Conservation (phyloP, 2,113 vertebrate species). For the Syngnathus floridae region DNA sequence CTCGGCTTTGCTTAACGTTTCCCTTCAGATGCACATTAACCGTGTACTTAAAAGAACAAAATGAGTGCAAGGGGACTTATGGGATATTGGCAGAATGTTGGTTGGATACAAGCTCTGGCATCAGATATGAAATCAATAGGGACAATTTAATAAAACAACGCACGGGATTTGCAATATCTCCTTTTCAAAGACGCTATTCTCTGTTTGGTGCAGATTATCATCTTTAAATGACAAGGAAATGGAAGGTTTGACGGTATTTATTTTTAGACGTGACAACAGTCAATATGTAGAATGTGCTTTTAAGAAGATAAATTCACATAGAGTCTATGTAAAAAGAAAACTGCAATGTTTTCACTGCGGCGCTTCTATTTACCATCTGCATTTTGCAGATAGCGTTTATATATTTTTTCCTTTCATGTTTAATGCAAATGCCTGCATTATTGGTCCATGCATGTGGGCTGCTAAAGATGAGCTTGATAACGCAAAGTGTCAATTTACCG, state of each 20-base stretch:
- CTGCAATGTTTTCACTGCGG: no score
- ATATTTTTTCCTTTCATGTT: no score
- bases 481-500: no score
- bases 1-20: constrained; percentile 35
- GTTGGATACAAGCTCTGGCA: constrained; percentile 6
- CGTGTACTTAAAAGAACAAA: constrained; percentile 14
- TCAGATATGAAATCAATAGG: constrained; percentile 13
- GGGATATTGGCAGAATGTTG: constrained; percentile 4
- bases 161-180: constrained; percentile 24
- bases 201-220: not conserved
- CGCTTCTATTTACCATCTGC: no score
- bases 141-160: constrained; percentile 20
- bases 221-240: not conserved
- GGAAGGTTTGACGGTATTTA: not conserved
- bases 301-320: no score
- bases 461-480: no score
- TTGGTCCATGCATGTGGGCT: no score
- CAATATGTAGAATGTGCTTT: no score
- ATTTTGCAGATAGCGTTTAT: no score
- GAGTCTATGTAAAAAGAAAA: no score
- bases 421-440: no score
- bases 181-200: not conserved
- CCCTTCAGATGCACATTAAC: constrained; percentile 25
- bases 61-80: constrained; percentile 1
- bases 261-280: not conserved